Evolutionary conservation across 2,113 vertebrate genomes (phyloP).

Genomic region (Catharus fuscescens): DNA sequence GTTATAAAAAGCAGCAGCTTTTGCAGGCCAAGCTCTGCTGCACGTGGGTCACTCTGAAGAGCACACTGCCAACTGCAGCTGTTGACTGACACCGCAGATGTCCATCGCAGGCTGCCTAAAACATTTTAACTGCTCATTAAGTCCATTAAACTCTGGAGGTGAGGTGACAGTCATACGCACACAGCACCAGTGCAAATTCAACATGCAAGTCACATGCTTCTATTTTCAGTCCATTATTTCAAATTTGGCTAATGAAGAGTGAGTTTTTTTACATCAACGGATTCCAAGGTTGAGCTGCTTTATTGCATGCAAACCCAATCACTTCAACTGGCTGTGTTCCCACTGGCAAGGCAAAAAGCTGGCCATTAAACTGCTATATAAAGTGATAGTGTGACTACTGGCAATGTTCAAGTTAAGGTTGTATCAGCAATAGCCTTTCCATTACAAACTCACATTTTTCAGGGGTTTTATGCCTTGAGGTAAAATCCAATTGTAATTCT

Average conservation of each 20-base stretch:
- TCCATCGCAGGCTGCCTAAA: neutral
- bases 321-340: slow-evolving; percentile 29
- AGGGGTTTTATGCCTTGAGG: slow-evolving; percentile 38
- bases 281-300: slow-evolving; percentile 39
- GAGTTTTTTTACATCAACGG: neutral
- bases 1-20: neutral
- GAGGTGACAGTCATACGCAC: neutral
- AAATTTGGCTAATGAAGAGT: slow-evolving; percentile 48
- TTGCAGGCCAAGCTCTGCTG: neutral
- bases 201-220: neutral
- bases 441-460: slow-evolving; percentile 44
- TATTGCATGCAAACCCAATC: slow-evolving; percentile 40
- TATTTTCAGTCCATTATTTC: slow-evolving; percentile 50
- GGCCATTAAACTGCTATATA: slow-evolving; percentile 52
- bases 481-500: slow-evolving; percentile 38
- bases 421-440: slow-evolving; percentile 49
- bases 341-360: slow-evolving; percentile 16
- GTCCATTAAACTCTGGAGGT: slow-evolving; percentile 9
- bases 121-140: slow-evolving; percentile 24
- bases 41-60: neutral
- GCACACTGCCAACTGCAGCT: neutral
- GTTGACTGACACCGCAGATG: neutral
- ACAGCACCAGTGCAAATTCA: slow-evolving; percentile 30
- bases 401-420: slow-evolving; percentile 55
- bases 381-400: slow-evolving; percentile 42